Evolutionary conservation across 2,888 invertebrate genomes (phyloP), one percentile per base, ranked within the genome.

Genomic region (Cephus spinipes): DNA sequence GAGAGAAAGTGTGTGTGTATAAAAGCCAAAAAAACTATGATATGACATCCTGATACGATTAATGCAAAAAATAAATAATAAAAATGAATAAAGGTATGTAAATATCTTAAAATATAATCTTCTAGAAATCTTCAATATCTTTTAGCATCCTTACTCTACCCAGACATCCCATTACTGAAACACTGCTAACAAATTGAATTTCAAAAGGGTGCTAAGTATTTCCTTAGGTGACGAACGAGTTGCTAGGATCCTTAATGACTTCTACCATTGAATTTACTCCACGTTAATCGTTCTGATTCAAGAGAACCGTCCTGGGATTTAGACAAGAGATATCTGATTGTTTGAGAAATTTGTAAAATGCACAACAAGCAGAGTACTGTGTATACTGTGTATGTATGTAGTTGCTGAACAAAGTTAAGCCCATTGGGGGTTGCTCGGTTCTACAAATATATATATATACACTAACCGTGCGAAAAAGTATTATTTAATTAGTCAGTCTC

Each of bases 401-500:
- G 55, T 55, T 55, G 55, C 23, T 55, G 55, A 55, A 55, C 55
- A 55, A 55, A 55, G 6, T 55, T 55, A 55, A 55, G 23, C 23
- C 55, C 23, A 23, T 23, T 55, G 55, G 6, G 15, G 55, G 9
- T 23, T 23, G 55, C 9, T 9, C 55, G 6, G 55, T 55, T 55
- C 9, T 9, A 55, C 55, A 55, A 9, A 36, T 36, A 55, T 9
- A 55, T 55, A 55, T 55, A 55, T 23, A 6, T 55, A 55, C 23
- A 55, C 55, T 23, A 9, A 4, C 0, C 36, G 55, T 55, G 23
- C 15, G 9, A 55, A 6, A 55, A 55, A 9, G 77, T 82, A 81
- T 76, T 76, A 80, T 83, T 87, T 86, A 89, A 89, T 88, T 84
- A 89, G 87, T 89, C 89, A 89, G 86, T 88, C 82, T 80, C 87